Conservation (phyloP, 2,797 vertebrate species). For the Phrynocephalus forsythii region DNA sequence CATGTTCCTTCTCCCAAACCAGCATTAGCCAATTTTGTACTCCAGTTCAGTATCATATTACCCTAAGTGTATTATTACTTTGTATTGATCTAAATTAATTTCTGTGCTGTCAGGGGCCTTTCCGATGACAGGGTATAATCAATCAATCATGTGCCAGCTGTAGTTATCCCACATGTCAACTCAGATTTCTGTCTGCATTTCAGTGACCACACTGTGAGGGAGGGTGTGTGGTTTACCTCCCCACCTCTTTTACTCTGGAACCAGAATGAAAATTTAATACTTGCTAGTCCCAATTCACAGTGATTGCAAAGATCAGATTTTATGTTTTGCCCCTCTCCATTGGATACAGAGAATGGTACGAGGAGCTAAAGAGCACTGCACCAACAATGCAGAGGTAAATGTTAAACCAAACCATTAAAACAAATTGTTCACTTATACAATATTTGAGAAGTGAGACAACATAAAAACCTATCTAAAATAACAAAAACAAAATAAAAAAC, state of each 20-base stretch:
- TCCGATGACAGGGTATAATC: constrained; percentile 58
- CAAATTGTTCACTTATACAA: too few relatives aligned
- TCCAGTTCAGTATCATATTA: constrained; percentile 46
- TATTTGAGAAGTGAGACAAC: too few relatives aligned
- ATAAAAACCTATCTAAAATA: too few relatives aligned
- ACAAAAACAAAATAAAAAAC: too few relatives aligned
- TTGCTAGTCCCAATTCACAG: constrained; percentile 26
- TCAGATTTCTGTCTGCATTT: constrained; percentile 44
- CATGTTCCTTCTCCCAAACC: constrained; percentile 24
- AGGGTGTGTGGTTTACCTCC: background rate
- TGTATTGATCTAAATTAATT: constrained; percentile 70
- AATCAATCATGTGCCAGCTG: constrained; percentile 59
- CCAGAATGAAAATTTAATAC: constrained; percentile 9
- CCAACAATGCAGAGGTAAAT: accelerated
- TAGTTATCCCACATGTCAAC: constrained; percentile 50
- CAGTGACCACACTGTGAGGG: constrained; percentile 40
- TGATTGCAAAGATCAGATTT: constrained; percentile 38
- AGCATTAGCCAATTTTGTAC: constrained; percentile 40
- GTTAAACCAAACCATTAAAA: too few relatives aligned
- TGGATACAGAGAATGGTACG: background rate
- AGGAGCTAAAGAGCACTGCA: background rate
- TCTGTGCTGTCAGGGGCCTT: constrained; percentile 46
- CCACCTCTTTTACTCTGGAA: background rate
- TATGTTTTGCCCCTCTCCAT: background rate
- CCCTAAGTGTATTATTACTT: constrained; percentile 57